Base-by-base conservation (phyloP, 2,113 vertebrate species). In the Morone chrysops region DNA sequence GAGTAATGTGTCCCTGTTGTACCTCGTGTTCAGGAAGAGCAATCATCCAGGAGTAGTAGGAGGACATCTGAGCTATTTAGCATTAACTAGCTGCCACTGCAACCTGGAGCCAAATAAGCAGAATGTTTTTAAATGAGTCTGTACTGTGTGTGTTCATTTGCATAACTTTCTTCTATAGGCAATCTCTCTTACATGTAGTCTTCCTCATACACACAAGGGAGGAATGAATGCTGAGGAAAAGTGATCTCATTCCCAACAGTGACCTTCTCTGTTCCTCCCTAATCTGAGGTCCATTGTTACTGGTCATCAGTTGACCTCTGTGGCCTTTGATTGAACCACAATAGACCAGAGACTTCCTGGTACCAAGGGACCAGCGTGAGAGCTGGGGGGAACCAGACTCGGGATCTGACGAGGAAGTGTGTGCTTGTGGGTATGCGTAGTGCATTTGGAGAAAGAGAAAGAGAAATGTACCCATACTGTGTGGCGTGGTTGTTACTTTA, bases 231-330 rank as follows among this genome's bases (percentile, higher is more conserved):
- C 83, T 12, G 36, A 31, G 75, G 56, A 53, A 70, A 88, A 66
- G 62, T 86, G 87, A 92, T 88, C 63, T 91, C 79, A 90, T 78
- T 51, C 74, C 60, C 22, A 13, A 90, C 92, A 90, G 84, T 70
- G 74, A 53, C 73, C 40, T 38, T 8, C 67, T 91, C 67, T 91
- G 83, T 91, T 75, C 77, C 73, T 67, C 20, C 77, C 83, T 43
- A 67, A 75, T 89, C 81, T 82, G 77, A 89, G 81, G 5, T 13
- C 80, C 78, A 87, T 92, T 93, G 92, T 92, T 85, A 51, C 41
- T 16, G 8, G 53, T 78, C 69, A 47, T 60, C 81, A 22, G 82
- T 72, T 59, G 84, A 86, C 82, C 84, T 87, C 75, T 16, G 36
- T 51, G 65, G 57, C 31, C 79, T 89, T 76, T 50, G 57, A 73